Evolutionary conservation across 2,113 vertebrate genomes (phyloP).

Genomic region (Psephotus haematonotus): DNA sequence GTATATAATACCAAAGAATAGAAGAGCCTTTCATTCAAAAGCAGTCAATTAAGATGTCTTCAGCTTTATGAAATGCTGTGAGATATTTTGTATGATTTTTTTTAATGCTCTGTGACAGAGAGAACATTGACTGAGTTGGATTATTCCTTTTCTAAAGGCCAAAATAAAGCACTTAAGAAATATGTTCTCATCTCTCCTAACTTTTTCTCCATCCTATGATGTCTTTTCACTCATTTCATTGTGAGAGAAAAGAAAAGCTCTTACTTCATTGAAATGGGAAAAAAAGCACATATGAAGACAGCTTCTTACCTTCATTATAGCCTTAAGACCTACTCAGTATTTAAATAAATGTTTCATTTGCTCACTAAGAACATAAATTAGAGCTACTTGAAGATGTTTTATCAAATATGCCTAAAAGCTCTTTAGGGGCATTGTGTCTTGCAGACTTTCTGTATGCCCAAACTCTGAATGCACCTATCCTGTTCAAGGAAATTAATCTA

Average conservation of each 20-base stretch:
- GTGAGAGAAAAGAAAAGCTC: neutral
- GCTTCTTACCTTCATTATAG: neutral
- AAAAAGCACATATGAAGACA: neutral
- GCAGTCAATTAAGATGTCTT: neutral
- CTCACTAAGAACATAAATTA: neutral
- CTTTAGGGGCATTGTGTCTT: neutral
- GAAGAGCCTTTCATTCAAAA: neutral
- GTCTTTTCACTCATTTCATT: neutral
- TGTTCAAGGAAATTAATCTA: neutral
- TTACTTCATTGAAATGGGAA: neutral
- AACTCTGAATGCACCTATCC: neutral
- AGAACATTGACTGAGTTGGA: neutral
- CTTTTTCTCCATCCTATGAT: neutral
- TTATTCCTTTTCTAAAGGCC: neutral
- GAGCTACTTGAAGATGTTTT: neutral
- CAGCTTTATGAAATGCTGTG: neutral
- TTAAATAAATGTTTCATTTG: conserved; percentile 10
- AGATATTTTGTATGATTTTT: neutral
- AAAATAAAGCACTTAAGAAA: neutral
- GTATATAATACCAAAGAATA: neutral
- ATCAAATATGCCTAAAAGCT: neutral
- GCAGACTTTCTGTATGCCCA: neutral
- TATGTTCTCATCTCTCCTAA: neutral
- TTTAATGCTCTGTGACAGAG: neutral
- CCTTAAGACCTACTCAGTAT: neutral